These are phyloP conservation scores for Zygogramma bicolorata DNA, from an alignment of 2,888 invertebrate species.

Conservation along the genomic window DNA sequence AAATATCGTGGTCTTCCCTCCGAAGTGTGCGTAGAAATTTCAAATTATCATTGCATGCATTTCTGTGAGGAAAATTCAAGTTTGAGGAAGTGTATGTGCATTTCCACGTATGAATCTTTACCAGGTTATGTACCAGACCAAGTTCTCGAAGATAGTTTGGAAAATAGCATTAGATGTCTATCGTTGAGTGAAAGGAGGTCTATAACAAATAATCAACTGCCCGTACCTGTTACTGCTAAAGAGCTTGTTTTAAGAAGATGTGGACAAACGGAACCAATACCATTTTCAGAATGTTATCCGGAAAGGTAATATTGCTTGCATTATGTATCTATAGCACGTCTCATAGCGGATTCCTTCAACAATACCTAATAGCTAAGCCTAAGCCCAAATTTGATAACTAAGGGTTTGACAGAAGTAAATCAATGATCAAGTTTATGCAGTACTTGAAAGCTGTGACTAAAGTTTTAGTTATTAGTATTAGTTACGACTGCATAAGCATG, in stretches of 20 bases:
- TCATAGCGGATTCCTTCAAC: too few relatives aligned
- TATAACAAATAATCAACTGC: conserved; percentile 15
- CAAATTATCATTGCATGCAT: conserved; percentile 49
- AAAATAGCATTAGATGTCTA: conserved; percentile 50
- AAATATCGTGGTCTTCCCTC: neutral
- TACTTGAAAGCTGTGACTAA: too few relatives aligned
- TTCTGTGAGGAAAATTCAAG: conserved; percentile 43
- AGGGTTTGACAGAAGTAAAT: too few relatives aligned
- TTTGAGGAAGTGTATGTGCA: conserved; percentile 54
- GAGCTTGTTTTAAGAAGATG: conserved; percentile 75
- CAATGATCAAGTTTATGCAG: too few relatives aligned
- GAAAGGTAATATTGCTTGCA: conserved; percentile 75
- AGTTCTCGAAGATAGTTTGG: conserved; percentile 48
- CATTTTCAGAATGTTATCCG: conserved; percentile 77
- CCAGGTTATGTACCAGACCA: conserved; percentile 57
- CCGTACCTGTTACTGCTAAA: conserved; percentile 59
- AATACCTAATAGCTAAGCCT: too few relatives aligned
- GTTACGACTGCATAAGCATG: too few relatives aligned
- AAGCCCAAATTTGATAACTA: too few relatives aligned
- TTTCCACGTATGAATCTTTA: conserved; percentile 54
- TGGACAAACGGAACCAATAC: conserved; percentile 73
- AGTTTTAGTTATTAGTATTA: too few relatives aligned
- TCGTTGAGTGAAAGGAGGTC: conserved; percentile 45
- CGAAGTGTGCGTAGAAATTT: conserved; percentile 3
- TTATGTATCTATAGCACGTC: too few relatives aligned